Percentiles rank a stretch among this genome's conserved stretches.
These are phyloP conservation scores for Panagrolaimus sp. DNA, from an alignment of 1,140 invertebrate species.

Conservation along the genomic window DNA sequence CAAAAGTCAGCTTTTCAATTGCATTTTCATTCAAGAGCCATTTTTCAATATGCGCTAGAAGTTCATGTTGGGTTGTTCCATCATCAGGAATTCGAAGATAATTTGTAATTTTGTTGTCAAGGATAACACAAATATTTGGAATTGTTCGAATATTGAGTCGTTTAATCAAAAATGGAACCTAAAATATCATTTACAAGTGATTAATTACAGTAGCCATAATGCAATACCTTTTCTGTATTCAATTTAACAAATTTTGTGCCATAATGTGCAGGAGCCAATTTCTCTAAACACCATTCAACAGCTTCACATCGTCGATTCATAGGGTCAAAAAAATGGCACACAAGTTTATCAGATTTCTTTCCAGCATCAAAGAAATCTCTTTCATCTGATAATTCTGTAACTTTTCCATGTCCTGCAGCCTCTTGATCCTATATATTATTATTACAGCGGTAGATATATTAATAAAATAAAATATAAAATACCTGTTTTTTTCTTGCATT, in stretches of 20 bases:
- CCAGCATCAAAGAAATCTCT: slow-evolving; percentile 28
- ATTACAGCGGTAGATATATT: not conserved
- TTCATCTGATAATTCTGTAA: slow-evolving; percentile 27
- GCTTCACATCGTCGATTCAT: slow-evolving; percentile 17
- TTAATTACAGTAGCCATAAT: not conserved
- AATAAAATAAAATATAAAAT: not conserved
- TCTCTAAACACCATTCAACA: slow-evolving; percentile 25
- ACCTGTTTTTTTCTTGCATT: slow-evolving; percentile 18
- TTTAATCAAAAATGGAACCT: slow-evolving; percentile 26
- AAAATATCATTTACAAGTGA: not conserved
- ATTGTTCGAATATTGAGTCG: slow-evolving; percentile 23
- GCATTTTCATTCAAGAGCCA: slow-evolving; percentile 10
- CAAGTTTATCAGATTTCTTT: slow-evolving; percentile 24
- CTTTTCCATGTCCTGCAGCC: slow-evolving; percentile 24
- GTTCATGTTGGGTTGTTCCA: not conserved
- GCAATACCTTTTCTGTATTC: slow-evolving; percentile 20
- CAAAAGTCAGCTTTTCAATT: not conserved
- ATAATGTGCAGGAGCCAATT: slow-evolving; percentile 23
- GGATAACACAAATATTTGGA: slow-evolving; percentile 24
- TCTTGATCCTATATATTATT: slow-evolving; percentile 7
- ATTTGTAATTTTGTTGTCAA: slow-evolving; percentile 23
- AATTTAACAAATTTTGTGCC: slow-evolving; percentile 22
- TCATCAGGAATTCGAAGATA: slow-evolving; percentile 24
- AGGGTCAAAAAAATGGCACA: slow-evolving; percentile 24
- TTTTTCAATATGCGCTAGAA: not conserved